These are phyloP conservation scores for Disparrhopalites patrizii DNA, from an alignment of 2,888 invertebrate species.

Conservation along the genomic window DNA sequence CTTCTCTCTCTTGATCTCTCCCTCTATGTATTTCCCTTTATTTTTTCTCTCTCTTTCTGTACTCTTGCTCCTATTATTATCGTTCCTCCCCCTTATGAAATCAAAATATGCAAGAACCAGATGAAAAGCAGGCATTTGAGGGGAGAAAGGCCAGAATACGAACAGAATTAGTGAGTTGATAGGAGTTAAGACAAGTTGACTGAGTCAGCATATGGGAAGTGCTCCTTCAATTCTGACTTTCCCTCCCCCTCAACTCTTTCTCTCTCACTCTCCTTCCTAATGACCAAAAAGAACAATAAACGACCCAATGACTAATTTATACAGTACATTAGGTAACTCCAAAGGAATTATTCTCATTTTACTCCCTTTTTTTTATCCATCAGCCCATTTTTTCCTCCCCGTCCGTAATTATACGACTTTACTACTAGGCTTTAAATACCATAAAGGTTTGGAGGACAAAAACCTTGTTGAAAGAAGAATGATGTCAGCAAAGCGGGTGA, in stretches of 20 bases:
- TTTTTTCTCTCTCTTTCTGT: neutral
- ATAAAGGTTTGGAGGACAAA: neutral
- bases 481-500: too few relatives aligned
- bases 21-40: too few relatives aligned
- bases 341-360: neutral
- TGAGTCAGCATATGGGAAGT: conserved; percentile 10
- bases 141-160: too few relatives aligned
- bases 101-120: neutral
- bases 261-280: neutral
- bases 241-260: neutral
- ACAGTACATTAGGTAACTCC: neutral
- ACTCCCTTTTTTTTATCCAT: neutral
- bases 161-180: too few relatives aligned
- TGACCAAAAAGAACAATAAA: neutral
- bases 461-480: too few relatives aligned
- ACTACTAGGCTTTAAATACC: neutral
- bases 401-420: neutral
- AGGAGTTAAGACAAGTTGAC: conserved; percentile 4
- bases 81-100: too few relatives aligned
- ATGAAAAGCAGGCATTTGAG: neutral
- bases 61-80: too few relatives aligned
- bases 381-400: neutral
- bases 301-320: conserved; percentile 18
- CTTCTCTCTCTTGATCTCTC: too few relatives aligned
- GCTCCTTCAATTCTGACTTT: neutral